Evolutionary conservation across 2,888 invertebrate species (phyloP), one percentile per base, ranked within the genome.

Genomic region (Osedax frankpressi): DNA sequence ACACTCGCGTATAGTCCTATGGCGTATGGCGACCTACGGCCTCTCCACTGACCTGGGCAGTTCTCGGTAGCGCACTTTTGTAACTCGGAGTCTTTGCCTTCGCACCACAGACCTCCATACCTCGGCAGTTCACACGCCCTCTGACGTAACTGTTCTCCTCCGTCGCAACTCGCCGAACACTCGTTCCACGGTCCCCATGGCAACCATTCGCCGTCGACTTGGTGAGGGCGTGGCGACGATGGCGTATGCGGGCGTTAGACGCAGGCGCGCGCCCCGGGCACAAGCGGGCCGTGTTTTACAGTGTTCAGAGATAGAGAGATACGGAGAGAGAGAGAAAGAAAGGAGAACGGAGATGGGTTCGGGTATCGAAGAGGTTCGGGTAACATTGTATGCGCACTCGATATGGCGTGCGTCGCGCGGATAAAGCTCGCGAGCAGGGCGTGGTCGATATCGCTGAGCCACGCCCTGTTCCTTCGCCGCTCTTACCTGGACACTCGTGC

Each of bases 101-200:
- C 73, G 75, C 81, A 81, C 26, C 76, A 76, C 1, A 76, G 76
- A 2, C 81, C 81, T 2, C 80, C 80, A 69, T 79, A 73, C 67
- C 72, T 75, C 0, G 80, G 79, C 28, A 78, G 79, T 59, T 77
- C 73, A 74, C 82, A 82, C 3, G 75, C 72, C 25, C 82, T 75
- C 29, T 75, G 73, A 30, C 82, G 75, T 74, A 75, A 73, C 76
- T 79, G 79, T 62, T 74, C 74, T 2, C 82, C 82, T 11, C 77
- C 77, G 3, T 79, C 81, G 76, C 82, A 82, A 0, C 79, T 78
- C 44, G 78, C 76, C 72, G 78, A 76, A 74, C 82, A 82, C 1
- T 70, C 60, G 2, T 75, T 75, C 82, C 82, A 82, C 1, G 74
- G 70, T 25, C 77, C 72, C 82, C 82, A 82, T 3, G 68, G 19